These are phyloP conservation scores for Prionace glauca DNA, from an alignment of 2,797 vertebrate genomes.

Conservation along the genomic window DNA sequence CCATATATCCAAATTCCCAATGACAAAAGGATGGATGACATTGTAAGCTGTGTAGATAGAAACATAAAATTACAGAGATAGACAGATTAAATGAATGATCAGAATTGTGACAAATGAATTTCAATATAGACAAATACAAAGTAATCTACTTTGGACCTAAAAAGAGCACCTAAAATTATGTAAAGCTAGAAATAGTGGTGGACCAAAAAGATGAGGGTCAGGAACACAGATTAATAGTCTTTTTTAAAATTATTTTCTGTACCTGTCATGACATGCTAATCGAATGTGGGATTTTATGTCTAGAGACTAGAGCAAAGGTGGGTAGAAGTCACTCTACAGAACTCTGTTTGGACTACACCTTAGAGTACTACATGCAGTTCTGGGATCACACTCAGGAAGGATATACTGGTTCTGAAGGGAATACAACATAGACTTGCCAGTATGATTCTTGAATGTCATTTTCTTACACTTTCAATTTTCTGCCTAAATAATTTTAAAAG, in stretches of 20 bases:
- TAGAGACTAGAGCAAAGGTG: neutral
- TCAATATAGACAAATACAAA: neutral
- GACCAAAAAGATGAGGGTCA: neutral
- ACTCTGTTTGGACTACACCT: no score
- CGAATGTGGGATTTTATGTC: neutral
- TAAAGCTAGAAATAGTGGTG: neutral
- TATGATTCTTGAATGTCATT: neutral
- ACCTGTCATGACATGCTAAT: neutral
- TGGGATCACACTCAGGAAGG: neutral
- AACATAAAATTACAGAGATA: no score
- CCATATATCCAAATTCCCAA: no score
- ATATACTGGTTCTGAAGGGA: neutral
- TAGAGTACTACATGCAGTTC: no score
- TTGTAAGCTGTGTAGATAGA: no score
- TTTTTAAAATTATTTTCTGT: no score
- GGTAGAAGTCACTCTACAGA: no score
- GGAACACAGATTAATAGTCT: neutral
- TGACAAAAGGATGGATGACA: no score
- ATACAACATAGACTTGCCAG: neutral
- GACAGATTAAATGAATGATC: no score
- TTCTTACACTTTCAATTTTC: neutral
- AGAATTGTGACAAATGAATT: no score
- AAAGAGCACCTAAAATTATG: neutral
- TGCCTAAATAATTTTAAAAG: neutral
- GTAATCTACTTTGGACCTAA: neutral